Base-by-base conservation (phyloP, 2,797 vertebrate species). In the Tachyglossus aculeatus region DNA sequence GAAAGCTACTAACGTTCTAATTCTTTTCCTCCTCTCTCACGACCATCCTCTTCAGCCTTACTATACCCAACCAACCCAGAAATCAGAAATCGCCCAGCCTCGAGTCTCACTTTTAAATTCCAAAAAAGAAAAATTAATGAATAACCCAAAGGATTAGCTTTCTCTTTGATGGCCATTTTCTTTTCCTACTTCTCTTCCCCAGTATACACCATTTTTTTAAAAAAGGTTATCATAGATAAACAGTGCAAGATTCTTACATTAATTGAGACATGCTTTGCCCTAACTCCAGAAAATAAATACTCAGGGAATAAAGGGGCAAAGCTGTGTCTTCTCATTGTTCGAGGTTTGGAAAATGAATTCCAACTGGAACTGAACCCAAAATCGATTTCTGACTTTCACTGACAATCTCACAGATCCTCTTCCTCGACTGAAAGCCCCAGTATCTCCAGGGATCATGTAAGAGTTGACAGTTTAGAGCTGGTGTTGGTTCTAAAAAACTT, bases 331-430 rank as follows among this genome's bases (percentile, higher is more conserved):
- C 0, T 33, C 40, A 44, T 53, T 71, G 61, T 72, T 19, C 19
- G 74, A 80, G 62, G 38, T 64, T 82, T 86, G 74, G 69, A 82
- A 84, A 84, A 68, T 47, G 65, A 88, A 85, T 72, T 78, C 54
- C 77, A 65, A 84, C 66, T 60, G n/a, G 59, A 41, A 32, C 40
- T 79, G 81, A 90, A 89, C 72, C 68, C 66, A 76, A 83, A 87
- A 71, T 71, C 74, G 86, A 87, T 74, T 78, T 86, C 89, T 87
- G 77, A 50, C 82, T 89, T 84, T 52, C 55, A 43, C 67, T 72
- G 72, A 68, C 64, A 80, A 48, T 0, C 4, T 51, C 25, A 13
- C 13, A 7, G 60, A 66, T 71, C 40, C 65, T 60, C 75, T 74
- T 40, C 3, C 71, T 7, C 60, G 84, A 58, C 71, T 62, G 72